phyloP scores from a whole-genome alignment of 2,888 invertebrate genomes.

The Diaprepes abbreviatus region DNA sequence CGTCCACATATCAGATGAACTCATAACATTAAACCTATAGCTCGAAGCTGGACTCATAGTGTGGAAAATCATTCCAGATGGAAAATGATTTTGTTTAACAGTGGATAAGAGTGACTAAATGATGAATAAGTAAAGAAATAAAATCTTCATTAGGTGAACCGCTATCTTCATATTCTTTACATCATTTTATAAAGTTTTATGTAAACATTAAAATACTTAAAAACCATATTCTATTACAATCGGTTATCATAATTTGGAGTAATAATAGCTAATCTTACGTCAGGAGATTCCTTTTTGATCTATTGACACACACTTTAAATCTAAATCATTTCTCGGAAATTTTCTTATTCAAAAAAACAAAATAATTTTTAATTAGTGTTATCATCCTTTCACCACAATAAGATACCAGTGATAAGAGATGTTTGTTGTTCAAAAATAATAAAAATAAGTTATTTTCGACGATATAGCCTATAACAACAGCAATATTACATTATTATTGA shows the following conservation, averaged over 20 bases:
- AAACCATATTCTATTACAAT: too few species aligned
- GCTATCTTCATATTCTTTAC: too few species aligned
- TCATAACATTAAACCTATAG: too few species aligned
- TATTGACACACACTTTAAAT: conserved; percentile 1
- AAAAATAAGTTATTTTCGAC: background rate
- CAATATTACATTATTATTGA: background rate
- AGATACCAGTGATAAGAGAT: background rate
- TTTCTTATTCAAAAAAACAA: conserved; percentile 3
- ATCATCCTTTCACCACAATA: background rate
- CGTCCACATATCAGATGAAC: too few species aligned
- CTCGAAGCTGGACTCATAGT: too few species aligned
- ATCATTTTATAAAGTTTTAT: too few species aligned
- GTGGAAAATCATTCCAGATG: too few species aligned
- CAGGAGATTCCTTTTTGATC: conserved; percentile 17
- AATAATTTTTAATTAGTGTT: background rate
- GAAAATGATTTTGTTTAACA: too few species aligned
- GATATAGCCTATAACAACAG: background rate
- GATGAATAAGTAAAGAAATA: too few species aligned
- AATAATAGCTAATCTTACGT: background rate
- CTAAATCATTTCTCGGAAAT: background rate
- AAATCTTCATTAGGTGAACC: too few species aligned
- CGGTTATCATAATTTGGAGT: background rate
- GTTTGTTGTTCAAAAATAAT: background rate
- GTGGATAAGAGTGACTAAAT: too few species aligned
- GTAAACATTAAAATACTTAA: too few species aligned